A percentile compares a stretch with the other conserved stretches of the same genome.
These are phyloP conservation scores for Crypturellus tataupa DNA, from an alignment of 2,797 vertebrate genomes.

Conservation along the genomic window DNA sequence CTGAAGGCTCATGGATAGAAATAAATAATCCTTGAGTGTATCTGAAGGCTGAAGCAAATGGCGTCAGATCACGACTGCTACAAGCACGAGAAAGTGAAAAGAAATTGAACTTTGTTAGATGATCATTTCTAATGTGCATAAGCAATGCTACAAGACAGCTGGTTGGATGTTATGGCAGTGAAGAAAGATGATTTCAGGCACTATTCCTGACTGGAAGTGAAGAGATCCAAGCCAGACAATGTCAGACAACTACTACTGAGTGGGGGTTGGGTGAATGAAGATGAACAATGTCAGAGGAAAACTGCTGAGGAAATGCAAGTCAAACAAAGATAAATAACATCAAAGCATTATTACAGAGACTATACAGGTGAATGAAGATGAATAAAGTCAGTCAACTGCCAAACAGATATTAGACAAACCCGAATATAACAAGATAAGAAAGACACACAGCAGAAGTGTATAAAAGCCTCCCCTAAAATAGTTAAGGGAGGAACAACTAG, in stretches of 20 bases:
- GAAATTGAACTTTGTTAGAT: background rate
- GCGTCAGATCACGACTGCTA: slow-evolving; percentile 12
- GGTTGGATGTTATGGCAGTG: slow-evolving; percentile 26
- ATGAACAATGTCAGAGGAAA: slow-evolving; percentile 48
- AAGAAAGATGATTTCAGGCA: slow-evolving; percentile 61
- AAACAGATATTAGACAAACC: slow-evolving; percentile 36
- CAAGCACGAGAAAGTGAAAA: background rate
- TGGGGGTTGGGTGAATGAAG: slow-evolving; percentile 42
- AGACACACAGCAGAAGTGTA: background rate
- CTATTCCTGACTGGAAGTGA: background rate
- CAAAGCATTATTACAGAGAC: slow-evolving; percentile 24
- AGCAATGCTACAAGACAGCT: background rate
- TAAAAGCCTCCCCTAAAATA: background rate
- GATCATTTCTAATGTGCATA: slow-evolving; percentile 10
- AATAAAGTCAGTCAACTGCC: slow-evolving; percentile 37
- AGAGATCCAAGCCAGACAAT: slow-evolving; percentile 27
- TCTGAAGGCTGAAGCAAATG: background rate
- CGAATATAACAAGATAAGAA: slow-evolving; percentile 16
- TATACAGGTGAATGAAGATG: slow-evolving; percentile 48
- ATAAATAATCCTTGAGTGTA: background rate
- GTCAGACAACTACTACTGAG: slow-evolving; percentile 39
- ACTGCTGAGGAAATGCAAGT: slow-evolving; percentile 53
- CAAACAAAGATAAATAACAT: slow-evolving; percentile 75
- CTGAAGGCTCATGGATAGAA: background rate
- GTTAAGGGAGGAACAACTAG: background rate